Conservation (phyloP, 2,888 invertebrate genomes). For the Scrobipalpa costella region DNA sequence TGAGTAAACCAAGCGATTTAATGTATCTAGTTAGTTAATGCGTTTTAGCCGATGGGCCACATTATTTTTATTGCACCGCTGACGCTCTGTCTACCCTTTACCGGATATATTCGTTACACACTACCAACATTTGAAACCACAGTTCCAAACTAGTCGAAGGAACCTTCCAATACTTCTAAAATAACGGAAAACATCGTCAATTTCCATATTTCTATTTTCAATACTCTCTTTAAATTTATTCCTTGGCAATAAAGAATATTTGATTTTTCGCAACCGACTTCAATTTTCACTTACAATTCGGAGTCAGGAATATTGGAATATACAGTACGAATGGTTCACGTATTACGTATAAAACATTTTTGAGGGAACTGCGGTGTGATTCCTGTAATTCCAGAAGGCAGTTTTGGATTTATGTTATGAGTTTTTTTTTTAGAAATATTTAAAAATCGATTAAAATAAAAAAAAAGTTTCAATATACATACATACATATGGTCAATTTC, state of each 20-base stretch:
- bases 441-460: too few species aligned
- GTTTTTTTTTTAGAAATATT: too few species aligned
- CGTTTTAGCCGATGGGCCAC: too few species aligned
- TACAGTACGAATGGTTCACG: background rate
- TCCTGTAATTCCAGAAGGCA: background rate
- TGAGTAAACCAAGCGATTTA: too few species aligned
- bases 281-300: constrained; percentile 18
- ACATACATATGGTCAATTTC: too few species aligned
- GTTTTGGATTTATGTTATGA: background rate
- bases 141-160: background rate
- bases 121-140: background rate
- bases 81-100: too few species aligned
- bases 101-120: too few species aligned
- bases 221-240: constrained; percentile 19
- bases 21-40: too few species aligned
- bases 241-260: constrained; percentile 17
- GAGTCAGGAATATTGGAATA: constrained; percentile 13
- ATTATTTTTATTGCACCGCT: too few species aligned
- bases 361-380: background rate
- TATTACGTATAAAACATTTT: constrained; percentile 21
- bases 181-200: constrained; percentile 13
- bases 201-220: constrained; percentile 14
- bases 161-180: constrained; percentile 6
- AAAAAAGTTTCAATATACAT: too few species aligned
- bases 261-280: constrained; percentile 20